phyloP scores from a whole-genome alignment of 2,888 invertebrate species.

The Notodonta ziczac region DNA sequence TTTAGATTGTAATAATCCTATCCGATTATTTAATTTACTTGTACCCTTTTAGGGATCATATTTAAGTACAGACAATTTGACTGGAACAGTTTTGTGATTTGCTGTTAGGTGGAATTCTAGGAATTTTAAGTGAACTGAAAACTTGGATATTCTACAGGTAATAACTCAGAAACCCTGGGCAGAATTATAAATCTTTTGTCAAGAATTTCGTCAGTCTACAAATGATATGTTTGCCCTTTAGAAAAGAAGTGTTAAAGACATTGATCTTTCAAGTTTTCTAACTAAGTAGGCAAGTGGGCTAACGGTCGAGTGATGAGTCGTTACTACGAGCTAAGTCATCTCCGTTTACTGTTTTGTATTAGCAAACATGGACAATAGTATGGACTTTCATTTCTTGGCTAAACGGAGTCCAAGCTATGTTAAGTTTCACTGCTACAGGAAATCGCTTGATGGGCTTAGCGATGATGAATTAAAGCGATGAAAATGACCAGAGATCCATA shows the following conservation, averaged over 20 bases:
- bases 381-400: constrained; percentile 5
- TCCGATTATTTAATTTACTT: neutral
- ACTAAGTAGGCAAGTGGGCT: constrained; percentile 1
- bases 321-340: constrained; percentile 4
- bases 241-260: neutral
- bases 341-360: neutral
- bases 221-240: neutral
- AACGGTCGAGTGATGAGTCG: constrained; percentile 6
- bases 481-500: no score
- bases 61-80: no score
- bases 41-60: no score
- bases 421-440: neutral
- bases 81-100: no score
- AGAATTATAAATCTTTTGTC: no score
- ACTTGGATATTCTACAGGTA: no score
- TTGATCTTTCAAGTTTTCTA: constrained; percentile 3
- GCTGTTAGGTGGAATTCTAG: no score
- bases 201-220: no score
- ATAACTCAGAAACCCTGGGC: no score
- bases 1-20: neutral
- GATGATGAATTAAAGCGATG: neutral
- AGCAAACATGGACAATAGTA: neutral
- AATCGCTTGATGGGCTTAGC: neutral
- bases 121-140: no score
- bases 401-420: neutral